Evolutionary conservation across 2,113 vertebrate species (phyloP), one percentile per base, ranked within the genome.

Genomic region (Coryphaenoides rupestris): DNA sequence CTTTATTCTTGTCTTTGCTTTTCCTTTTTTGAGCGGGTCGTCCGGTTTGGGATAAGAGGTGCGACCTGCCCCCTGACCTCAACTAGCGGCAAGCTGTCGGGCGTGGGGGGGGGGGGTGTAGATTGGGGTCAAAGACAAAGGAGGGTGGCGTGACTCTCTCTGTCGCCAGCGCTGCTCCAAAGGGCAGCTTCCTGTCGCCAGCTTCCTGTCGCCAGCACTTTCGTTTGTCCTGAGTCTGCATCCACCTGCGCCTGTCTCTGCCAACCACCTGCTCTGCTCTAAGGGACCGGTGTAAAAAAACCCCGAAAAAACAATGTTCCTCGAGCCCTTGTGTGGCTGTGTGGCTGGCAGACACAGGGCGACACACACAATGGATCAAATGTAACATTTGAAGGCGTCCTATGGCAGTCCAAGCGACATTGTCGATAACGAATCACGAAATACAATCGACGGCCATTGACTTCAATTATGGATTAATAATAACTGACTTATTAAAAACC

Each of bases 201-300:
- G n/a, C n/a, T n/a, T n/a, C n/a, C 21, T 62, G 60, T 59, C 40
- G 64, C 65, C 60, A 63, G 60, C 69, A 68, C 26, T 65, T 66
- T 67, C 23, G 64, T 55, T 73, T 65, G 15, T 56, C 50, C 59
- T 40, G 24, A 66, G 63, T 72, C 60, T 68, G 69, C 72, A 72
- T 33, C 62, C 69, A 66, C 77, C 71, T 80, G 79, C 65, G 54
- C 46, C 40, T 63, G 9, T 61, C 62, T 53, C 54, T 40, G 24
- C 49, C 65, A 21, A 19, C 50, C 24, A 12, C 12, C 58, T 15
- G 22, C 55, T 5, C 58, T 15, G 22, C 55, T 5, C 19, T 64
- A 62, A 62, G 74, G 67, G 33, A 40, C 9, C 9, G 33, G 13
- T n/a, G n/a, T n/a, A n/a, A n/a, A n/a, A n/a, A n/a, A n/a, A n/a